Evolutionary conservation across 2,113 vertebrate species (phyloP), one percentile per base, ranked within the genome.

Genomic region (Amazona guildingii): DNA sequence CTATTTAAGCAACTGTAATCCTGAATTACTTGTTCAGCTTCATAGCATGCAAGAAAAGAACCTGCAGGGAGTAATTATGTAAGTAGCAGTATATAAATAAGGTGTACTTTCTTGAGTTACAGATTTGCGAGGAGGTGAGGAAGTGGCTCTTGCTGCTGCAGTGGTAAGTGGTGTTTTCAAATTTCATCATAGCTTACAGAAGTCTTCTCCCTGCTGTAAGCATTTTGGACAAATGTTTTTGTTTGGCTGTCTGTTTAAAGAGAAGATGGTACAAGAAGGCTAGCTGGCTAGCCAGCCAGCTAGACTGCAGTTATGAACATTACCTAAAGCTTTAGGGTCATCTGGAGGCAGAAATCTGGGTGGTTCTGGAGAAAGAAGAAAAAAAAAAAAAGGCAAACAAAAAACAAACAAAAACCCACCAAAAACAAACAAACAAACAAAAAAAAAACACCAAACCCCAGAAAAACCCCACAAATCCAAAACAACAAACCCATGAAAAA

Each of bases 121-220:
- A n/a, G n/a, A n/a, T n/a, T n/a, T n/a, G n/a, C n/a, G n/a, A 84
- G 96, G 84, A 85, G 54, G 49, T 10, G 95, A 97, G 49, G 96
- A 97, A 88, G 63, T 77, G 17, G 93, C 94, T 62, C 87, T 96
- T 88, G 88, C 90, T 69, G 95, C 93, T 48, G 89, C 86, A 49
- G 69, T 79, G 31, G 95, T 97, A 49, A 94, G 95, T 41, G 74
- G 85, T 83, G 48, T 92, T 79, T 84, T 39, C 44, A 67, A 33
- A 55, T 70, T 68, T 59, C 90, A 69, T 78, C 68, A 44, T 16
- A 49, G 55, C 17, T 95, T 90, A 72, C 27, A 63, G 17, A 86
- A 66, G 33, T 67, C 27, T 59, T 83, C 23, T 87, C 35, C 20
- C n/a, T 89, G 31, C 31, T 88, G 59, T 69, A 82, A 79, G 33